These are phyloP conservation scores for Drosophila ustulata DNA, from an alignment of 2,888 invertebrate species.

Conservation along the genomic window DNA sequence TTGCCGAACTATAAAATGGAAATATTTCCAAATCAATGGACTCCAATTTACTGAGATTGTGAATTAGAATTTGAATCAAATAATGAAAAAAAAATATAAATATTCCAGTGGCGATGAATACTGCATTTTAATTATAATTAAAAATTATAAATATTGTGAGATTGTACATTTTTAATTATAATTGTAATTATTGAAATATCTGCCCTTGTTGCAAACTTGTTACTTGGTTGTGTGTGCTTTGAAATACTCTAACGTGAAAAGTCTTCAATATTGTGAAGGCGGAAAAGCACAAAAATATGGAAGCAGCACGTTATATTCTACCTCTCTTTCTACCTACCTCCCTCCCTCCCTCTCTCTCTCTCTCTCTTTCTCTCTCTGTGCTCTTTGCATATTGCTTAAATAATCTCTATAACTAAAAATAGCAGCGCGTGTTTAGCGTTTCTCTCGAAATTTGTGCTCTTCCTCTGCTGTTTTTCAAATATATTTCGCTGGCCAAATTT, in stretches of 20 bases:
- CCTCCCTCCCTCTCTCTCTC: not conserved
- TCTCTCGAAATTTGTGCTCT: conserved; percentile 30
- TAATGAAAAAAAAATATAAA: too few species aligned
- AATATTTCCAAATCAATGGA: too few species aligned
- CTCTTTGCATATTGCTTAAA: conserved; percentile 45
- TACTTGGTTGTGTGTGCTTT: too few species aligned
- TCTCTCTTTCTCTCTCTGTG: not conserved
- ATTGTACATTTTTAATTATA: too few species aligned
- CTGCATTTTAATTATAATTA: too few species aligned
- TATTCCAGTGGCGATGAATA: too few species aligned
- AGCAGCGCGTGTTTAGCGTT: conserved; percentile 70
- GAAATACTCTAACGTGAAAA: not conserved
- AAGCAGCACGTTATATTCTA: not conserved
- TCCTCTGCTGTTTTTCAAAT: conserved; percentile 47
- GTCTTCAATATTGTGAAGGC: conserved; percentile 5
- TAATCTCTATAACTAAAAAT: conserved; percentile 79
- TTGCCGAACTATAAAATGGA: too few species aligned
- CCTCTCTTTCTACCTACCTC: not conserved
- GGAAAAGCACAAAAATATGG: conserved; percentile 30
- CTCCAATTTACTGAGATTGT: too few species aligned
- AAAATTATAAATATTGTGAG: too few species aligned
- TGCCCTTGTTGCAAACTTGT: not conserved
- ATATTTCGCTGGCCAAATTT: conserved; percentile 71
- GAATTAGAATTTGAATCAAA: too few species aligned
- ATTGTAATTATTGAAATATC: not conserved